Conservation (phyloP, 2,888 invertebrate genomes). For the Folsomia manolachei region DNA sequence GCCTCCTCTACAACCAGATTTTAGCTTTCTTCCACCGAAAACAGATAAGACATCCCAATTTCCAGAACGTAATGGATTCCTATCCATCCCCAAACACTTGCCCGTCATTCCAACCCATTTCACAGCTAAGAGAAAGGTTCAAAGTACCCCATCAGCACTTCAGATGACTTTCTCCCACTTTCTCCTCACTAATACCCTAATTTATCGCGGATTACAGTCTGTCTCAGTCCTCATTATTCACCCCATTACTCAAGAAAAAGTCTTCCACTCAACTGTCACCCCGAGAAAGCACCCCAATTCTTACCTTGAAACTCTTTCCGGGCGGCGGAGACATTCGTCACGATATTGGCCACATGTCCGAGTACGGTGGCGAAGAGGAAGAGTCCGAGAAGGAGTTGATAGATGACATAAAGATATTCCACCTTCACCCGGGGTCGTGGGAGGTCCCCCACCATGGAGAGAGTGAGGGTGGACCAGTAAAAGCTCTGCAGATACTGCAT, state of each 20-base stretch:
- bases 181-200: too few species aligned
- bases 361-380: constrained; percentile 93
- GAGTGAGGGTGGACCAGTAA: constrained; percentile 95
- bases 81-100: too few species aligned
- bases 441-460: constrained; percentile 91
- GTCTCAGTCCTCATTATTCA: neutral
- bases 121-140: too few species aligned
- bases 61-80: too few species aligned
- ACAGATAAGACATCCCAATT: too few species aligned
- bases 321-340: constrained; percentile 93
- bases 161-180: too few species aligned
- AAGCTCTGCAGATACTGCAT: constrained; percentile 95
- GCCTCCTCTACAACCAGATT: too few species aligned
- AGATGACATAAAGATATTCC: constrained; percentile 59
- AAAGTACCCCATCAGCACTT: too few species aligned
- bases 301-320: constrained; percentile 98
- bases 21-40: too few species aligned
- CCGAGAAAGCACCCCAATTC: constrained; percentile 45
- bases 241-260: neutral
- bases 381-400: constrained; percentile 89
- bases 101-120: too few species aligned
- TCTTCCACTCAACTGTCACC: neutral
- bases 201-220: neutral
- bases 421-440: constrained; percentile 88
- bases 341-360: constrained; percentile 97